Evolutionary conservation across 2,888 invertebrate species (phyloP).

Genomic region (Drosophila prolongata): DNA sequence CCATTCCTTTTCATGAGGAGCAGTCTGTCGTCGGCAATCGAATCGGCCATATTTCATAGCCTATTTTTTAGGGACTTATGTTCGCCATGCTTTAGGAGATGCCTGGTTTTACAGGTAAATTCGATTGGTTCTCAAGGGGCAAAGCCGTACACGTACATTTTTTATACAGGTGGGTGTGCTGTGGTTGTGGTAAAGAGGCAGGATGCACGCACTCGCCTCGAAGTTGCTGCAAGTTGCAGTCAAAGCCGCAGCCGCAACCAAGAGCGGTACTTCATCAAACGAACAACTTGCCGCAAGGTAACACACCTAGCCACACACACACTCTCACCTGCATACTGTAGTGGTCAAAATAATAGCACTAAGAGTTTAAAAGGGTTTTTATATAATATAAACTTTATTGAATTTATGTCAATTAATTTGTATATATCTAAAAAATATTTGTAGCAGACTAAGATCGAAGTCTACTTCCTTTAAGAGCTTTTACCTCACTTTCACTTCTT

Average conservation of each 20-base stretch:
- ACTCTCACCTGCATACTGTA: neutral
- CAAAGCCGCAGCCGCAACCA: conserved; percentile 46
- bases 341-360: neutral
- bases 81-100: neutral
- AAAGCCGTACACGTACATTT: conserved; percentile 10
- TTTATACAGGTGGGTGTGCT: conserved; percentile 1
- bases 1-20: neutral
- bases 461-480: no score
- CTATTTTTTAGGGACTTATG: conserved; percentile 35
- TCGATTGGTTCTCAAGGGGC: conserved; percentile 52
- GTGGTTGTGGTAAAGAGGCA: conserved; percentile 15
- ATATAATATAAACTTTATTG: no score
- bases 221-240: conserved; percentile 39
- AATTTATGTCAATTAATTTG: no score
- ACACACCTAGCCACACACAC: conserved; percentile 14
- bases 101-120: conserved; percentile 19
- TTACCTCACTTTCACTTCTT: no score
- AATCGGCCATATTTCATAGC: conserved; percentile 20
- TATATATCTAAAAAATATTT: no score
- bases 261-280: conserved; percentile 67
- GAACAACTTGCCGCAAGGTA: conserved; percentile 67
- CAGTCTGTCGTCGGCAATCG: conserved; percentile 6
- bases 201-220: conserved; percentile 34
- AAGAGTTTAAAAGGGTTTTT: no score
- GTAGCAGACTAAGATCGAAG: no score